Conservation (phyloP, 2,113 vertebrate species). For the Pygoscelis adeliae region DNA sequence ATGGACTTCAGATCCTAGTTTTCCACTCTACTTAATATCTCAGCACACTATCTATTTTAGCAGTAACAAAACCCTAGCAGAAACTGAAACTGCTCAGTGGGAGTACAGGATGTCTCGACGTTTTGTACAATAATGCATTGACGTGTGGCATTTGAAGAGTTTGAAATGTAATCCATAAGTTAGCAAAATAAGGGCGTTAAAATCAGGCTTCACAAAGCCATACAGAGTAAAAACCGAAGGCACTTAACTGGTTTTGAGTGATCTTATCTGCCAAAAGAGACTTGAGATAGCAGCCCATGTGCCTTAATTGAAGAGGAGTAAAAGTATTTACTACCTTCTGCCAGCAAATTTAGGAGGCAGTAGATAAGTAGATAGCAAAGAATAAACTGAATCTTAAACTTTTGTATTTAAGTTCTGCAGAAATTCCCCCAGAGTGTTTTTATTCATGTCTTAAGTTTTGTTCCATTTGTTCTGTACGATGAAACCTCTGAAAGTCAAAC, state of each 20-base stretch:
- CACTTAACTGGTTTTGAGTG: background rate
- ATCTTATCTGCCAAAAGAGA: background rate
- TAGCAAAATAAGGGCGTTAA: background rate
- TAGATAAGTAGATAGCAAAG: background rate
- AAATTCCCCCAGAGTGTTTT: background rate
- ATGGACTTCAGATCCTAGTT: constrained; percentile 17
- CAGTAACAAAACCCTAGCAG: background rate
- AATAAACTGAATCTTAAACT: background rate
- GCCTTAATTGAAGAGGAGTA: background rate
- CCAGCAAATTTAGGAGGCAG: background rate
- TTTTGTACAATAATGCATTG: background rate
- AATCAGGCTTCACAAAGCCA: background rate
- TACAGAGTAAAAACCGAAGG: background rate
- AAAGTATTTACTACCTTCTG: background rate
- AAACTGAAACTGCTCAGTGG: constrained; percentile 3
- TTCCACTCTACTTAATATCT: background rate
- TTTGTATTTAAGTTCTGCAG: background rate
- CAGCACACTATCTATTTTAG: background rate
- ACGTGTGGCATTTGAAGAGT: background rate
- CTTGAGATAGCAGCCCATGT: background rate
- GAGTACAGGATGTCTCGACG: background rate
- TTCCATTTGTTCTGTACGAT: background rate
- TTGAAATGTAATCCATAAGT: background rate
- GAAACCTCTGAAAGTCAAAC: background rate
- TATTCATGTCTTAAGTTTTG: background rate